These are phyloP conservation scores for Tangara arthus DNA, from an alignment of 2,797 vertebrate species.

Conservation along the genomic window DNA sequence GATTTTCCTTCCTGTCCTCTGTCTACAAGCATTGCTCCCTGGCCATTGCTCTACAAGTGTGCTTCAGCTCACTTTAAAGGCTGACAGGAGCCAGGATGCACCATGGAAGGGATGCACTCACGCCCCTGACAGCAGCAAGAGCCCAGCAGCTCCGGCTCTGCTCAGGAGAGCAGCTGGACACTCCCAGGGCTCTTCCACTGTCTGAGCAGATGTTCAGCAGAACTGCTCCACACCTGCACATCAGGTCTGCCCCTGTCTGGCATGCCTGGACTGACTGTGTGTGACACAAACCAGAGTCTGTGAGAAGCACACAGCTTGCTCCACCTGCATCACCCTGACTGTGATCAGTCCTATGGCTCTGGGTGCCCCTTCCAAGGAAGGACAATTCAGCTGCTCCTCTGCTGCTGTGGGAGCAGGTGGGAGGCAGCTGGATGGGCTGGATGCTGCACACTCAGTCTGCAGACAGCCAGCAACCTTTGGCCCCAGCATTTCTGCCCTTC, in stretches of 20 bases:
- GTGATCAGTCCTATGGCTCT: rapidly evolving
- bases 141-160: neutral
- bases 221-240: neutral
- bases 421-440: neutral
- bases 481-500: neutral
- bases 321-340: neutral
- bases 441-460: neutral
- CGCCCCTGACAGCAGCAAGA: neutral
- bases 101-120: neutral
- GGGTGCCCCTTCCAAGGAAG: neutral
- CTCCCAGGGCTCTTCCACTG: neutral
- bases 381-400: neutral
- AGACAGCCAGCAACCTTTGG: neutral
- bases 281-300: neutral
- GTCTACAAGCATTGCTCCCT: neutral
- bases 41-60: neutral
- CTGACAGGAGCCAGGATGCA: neutral
- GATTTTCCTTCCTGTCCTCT: neutral
- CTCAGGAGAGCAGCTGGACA: neutral
- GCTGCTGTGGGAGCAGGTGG: neutral
- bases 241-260: neutral
- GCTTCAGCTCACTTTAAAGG: neutral
- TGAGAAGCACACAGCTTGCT: neutral
- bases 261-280: rapidly evolving
- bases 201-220: neutral